Evolutionary conservation across 1,140 invertebrate species (phyloP), one percentile per base, ranked within the genome.

Genomic region (Drosophila asahinai): DNA sequence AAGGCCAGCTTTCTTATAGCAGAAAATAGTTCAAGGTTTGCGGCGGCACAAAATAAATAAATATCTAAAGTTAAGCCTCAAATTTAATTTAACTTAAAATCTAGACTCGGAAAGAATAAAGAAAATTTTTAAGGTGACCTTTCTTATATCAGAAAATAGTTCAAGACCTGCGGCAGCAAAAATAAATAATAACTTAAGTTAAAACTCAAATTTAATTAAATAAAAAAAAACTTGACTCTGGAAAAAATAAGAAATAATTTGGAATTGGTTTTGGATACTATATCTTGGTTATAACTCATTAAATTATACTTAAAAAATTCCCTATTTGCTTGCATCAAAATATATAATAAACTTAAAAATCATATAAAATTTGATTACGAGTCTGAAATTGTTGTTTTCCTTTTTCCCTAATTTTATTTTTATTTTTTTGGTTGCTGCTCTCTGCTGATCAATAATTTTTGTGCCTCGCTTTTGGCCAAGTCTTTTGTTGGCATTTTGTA

Each of bases 401-500:
- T 48, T 70, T 49, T 61, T 30, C 8, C 3, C 19, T 51, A 30
- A 38, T 48, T 74, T 55, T 15, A 22, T 42, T 60, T 19, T 36
- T 51, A 19, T 52, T 25, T 48, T 36, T 55, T 27, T 22, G 12
- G 12, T 4, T 5, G 36, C 36, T 38, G 9, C 33, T 11, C 33
- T 2, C 8, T 30, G 15, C 43, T 36, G 19, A 11, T 65, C 48
- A 66, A 66, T 70, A 66, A 66, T 68, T 70, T 71, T 58, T 48
- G 17, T 47, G 30, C 4, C 9, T 33, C 30, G 62, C 62, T 40
- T 19, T 63, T 36, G 33, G 25, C 40, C 51, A 51, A 59, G 63
- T 75, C 62, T 81, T 75, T 80, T 80, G 77, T 80, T 83, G 81
- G 81, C 77, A 67, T 84, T 83, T 83, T 83, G 81, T 83, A 83